These are phyloP conservation scores for Pao palembangensis DNA, from an alignment of 2,113 vertebrate genomes.

Conservation along the genomic window DNA sequence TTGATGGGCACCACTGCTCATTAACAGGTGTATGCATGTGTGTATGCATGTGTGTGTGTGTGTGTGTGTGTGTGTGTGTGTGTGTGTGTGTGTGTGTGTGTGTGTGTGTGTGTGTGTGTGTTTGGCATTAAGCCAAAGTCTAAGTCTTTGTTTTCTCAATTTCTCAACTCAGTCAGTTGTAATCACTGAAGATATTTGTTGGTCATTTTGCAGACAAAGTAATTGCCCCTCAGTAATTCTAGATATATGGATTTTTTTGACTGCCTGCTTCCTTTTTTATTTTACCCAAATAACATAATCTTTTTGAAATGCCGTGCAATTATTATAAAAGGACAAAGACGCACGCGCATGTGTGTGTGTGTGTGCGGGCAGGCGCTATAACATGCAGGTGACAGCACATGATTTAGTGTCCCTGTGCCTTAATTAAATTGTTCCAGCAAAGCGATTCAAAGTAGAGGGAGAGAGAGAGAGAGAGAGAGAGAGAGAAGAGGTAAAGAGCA, in stretches of 20 bases:
- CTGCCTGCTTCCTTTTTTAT: constrained; percentile 27
- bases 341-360: neutral
- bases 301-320: constrained; percentile 59
- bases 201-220: constrained; percentile 46
- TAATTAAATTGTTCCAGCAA: constrained; percentile 97
- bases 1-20: constrained; percentile 55
- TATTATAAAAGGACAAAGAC: constrained; percentile 56
- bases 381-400: constrained; percentile 56
- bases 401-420: constrained; percentile 95
- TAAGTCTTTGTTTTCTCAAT: constrained; percentile 42
- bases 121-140: neutral
- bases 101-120: constrained; percentile 10
- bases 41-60: constrained; percentile 22
- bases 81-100: constrained; percentile 7
- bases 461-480: constrained; percentile 15
- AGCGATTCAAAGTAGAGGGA: constrained; percentile 81
- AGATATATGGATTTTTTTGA: constrained; percentile 58
- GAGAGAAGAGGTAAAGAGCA: constrained; percentile 37
- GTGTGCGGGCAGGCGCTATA: constrained; percentile 12
- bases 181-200: constrained; percentile 57
- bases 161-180: constrained; percentile 27
- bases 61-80: constrained; percentile 7
- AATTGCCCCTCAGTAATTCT: constrained; percentile 57
- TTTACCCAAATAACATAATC: constrained; percentile 32
- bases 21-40: constrained; percentile 35